Evolutionary conservation across 2,797 vertebrate genomes (phyloP), one percentile per base, ranked within the genome.

Genomic region (Micropoecilia bifurca): DNA sequence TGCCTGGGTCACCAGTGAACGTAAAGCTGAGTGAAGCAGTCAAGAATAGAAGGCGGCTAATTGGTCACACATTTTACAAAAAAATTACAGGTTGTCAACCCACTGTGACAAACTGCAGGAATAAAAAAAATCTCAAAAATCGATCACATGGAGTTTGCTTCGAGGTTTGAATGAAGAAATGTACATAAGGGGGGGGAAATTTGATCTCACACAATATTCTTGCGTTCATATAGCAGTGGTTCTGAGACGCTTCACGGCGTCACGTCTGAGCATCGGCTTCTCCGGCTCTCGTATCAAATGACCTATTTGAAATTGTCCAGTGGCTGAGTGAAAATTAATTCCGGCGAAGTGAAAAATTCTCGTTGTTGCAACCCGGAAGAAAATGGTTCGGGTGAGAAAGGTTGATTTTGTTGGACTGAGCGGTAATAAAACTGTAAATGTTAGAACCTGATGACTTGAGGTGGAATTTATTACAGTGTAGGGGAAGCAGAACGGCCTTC

Each of bases 231-330:
- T 77, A 14, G 75, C 55, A 74, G 61, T 4, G 2, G 25, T n/a
- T 46, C 46, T 22, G 46, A 63, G 76, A 74, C 1, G 3, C 36
- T 76, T 75, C 43, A n/a, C 43, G 73, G 73, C 16, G 30, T 79
- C 68, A 53, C 75, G 79, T 83, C n/a, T 76, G 59, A 68, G 82
- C 30, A 80, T 63, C 9, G 10, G n/a, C 48, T 76, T 43, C 79
- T 66, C 47, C 25, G 85, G 80, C 71, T 83, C 78, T 76, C 83
- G 87, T 68, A 83, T 89, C 53, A 88, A 92, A 89, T 77, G 39
- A 82, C 68, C 57, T 25, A 47, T 85, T 63, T 20, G 84, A 75
- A 85, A 85, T 76, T 80, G 80, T 88, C 63, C 76, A 41, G 47
- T 63, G 33, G 71, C 76, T 53, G 68, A 20, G 22, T 36, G 80